Evolutionary conservation across 2,888 invertebrate species (phyloP), one percentile per base, ranked within the genome.

Genomic region (Melipona bicolor): DNA sequence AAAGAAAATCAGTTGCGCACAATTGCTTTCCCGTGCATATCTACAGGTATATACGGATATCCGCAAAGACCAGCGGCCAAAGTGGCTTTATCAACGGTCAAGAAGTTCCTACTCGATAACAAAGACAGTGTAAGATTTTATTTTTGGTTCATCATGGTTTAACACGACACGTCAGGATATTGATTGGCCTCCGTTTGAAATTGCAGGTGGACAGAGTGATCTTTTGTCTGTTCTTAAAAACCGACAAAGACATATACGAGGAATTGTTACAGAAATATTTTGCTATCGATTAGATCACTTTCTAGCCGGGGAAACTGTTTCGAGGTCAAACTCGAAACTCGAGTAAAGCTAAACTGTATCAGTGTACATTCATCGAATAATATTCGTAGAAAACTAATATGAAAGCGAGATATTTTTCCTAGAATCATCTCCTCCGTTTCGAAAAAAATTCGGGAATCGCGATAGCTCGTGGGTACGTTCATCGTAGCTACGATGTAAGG

Each of bases 31-130:
- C 98, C 98, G 0, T 98, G 98, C 92, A 97, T 98, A 92, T 97
- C 98, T 0, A 98, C 98, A 6, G 98, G 98, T n/a, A 96, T 98
- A 84, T 98, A 98, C 93, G 98, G 98, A 0, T 98, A 98, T 94
- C 98, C 98, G 0, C 97, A 97, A 92, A 96, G 96, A 82, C 94
- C 96, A 56, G 98, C 98, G 0, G 97, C 97, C 0, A 96, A 97
- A 89, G 96, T 98, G 6, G 98, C 98, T 4, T 93, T 97, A 13
- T 93, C 95, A 43, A 96, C 96, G 1, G 96, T 97, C 0, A 95
- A 97, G 87, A 95, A 96, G 78, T 97, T 96, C 92, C 95, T 98
- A 56, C 93, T 94, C 74, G 90, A 93, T n/a, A 94, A 95, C 88
- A 95, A 96, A 91, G 90, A 93, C 0, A 94, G 95, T 79, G 94